Evolutionary conservation across 2,113 vertebrate species (phyloP).

Genomic region (Rhegmatorhina hoffmannsi): DNA sequence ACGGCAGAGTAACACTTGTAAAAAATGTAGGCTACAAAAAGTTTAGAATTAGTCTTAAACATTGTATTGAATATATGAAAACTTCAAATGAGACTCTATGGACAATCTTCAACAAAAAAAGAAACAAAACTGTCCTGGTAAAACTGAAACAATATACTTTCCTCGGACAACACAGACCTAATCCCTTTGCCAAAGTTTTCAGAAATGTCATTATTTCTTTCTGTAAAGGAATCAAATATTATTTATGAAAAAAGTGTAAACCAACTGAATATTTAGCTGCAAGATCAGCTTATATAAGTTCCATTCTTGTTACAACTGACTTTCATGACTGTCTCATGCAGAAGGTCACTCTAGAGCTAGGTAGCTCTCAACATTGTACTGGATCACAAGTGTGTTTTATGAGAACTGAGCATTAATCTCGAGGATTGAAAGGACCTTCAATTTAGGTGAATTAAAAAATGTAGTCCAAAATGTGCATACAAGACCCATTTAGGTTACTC

Average conservation of each 20-base stretch:
- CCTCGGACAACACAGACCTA: not conserved
- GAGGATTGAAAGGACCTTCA: not conserved
- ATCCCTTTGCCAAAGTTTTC: not conserved
- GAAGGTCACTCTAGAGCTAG: not conserved
- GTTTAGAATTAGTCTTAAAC: not conserved
- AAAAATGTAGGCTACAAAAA: not conserved
- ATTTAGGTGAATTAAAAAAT: not conserved
- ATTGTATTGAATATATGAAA: not conserved
- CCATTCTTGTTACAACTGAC: not conserved
- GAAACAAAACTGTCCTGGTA: not conserved
- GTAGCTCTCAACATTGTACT: not conserved
- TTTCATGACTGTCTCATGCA: not conserved
- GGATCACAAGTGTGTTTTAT: not conserved
- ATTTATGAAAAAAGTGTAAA: not conserved
- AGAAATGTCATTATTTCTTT: not conserved
- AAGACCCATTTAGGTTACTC: not conserved
- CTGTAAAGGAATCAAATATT: not conserved
- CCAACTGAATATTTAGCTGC: not conserved
- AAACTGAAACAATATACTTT: not conserved
- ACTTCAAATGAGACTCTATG: not conserved
- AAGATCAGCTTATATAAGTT: not conserved
- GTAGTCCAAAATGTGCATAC: not conserved
- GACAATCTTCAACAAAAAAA: not conserved
- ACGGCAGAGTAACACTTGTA: not conserved
- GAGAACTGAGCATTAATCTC: not conserved